Percentiles rank a stretch among this genome's conserved stretches.
phyloP scores from a whole-genome alignment of 2,888 invertebrate genomes.

The Protophormia terraenovae region DNA sequence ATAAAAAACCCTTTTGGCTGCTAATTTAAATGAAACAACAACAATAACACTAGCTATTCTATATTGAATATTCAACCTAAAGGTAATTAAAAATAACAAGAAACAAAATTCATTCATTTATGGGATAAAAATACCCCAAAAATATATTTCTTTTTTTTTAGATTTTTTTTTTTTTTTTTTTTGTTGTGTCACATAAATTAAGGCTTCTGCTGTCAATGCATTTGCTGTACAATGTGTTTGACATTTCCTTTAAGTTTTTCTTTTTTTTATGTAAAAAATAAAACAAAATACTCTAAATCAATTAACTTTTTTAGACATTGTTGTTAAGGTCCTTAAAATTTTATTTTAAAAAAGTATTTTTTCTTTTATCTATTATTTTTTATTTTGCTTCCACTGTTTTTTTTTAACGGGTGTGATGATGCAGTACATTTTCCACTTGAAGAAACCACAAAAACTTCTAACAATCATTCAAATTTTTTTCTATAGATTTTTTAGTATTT shows the following conservation, averaged over 20 bases:
- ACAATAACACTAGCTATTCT: background rate
- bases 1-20: conserved; percentile 43
- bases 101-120: conserved; percentile 41
- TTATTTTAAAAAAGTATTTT: background rate
- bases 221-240: conserved; percentile 57
- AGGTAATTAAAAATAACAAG: conserved; percentile 54
- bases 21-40: conserved; percentile 52
- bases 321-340: conserved; percentile 55
- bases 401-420: conserved; percentile 72
- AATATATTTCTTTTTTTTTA: conserved; percentile 9
- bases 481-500: conserved; percentile 1
- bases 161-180: background rate
- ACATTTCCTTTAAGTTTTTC: conserved; percentile 42
- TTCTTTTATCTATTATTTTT: no score
- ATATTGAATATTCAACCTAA: conserved; percentile 53
- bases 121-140: conserved; percentile 51
- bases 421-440: conserved; percentile 79
- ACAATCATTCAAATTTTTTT: background rate
- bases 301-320: background rate
- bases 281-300: conserved; percentile 8
- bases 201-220: conserved; percentile 62
- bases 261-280: no score
- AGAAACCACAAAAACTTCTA: conserved; percentile 73
- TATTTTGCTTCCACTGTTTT: conserved; percentile 14
- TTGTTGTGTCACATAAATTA: conserved; percentile 42